A percentile compares a stretch with the other conserved stretches of the same genome.
Conservation (phyloP, 2,113 vertebrate genomes). For the Syngnathus floridae region DNA sequence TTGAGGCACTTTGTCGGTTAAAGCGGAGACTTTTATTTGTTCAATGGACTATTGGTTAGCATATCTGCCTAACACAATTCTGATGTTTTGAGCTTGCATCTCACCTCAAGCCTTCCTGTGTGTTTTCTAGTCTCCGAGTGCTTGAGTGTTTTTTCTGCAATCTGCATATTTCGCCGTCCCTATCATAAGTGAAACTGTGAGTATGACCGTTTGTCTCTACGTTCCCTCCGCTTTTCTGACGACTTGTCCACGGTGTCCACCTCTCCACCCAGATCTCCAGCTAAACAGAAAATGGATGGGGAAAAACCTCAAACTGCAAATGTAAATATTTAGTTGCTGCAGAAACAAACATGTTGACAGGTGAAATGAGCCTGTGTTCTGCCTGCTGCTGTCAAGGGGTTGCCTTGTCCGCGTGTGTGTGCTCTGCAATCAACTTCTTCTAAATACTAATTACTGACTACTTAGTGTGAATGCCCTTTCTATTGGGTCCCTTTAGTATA, state of each 20-base stretch:
- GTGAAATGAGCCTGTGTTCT: constrained; percentile 60
- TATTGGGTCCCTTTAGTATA: constrained; percentile 78
- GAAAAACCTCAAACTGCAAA: constrained; percentile 30
- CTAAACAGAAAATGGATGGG: constrained; percentile 14
- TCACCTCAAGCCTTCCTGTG: no score
- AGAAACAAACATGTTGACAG: constrained; percentile 68
- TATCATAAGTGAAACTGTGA: background rate
- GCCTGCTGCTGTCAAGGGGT: constrained; percentile 57
- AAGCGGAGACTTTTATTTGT: no score
- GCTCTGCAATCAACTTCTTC: constrained; percentile 65
- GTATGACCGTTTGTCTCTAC: background rate
- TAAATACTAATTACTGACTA: constrained; percentile 77
- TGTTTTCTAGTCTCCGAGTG: background rate
- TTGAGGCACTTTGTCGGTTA: no score
- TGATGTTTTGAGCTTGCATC: no score
- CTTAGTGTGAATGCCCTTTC: constrained; percentile 75
- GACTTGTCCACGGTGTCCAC: background rate
- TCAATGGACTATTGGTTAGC: no score
- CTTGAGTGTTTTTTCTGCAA: background rate
- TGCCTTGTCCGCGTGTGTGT: constrained; percentile 48
- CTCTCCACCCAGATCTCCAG: background rate
- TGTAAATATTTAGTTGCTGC: constrained; percentile 51
- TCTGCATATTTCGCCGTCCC: background rate
- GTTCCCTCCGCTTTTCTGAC: background rate
- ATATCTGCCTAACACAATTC: no score